A percentile compares a stretch with the other conserved stretches of the same genome.
Evolutionary conservation across 2,888 invertebrate species (phyloP).

Genomic region (Meta bourneti): DNA sequence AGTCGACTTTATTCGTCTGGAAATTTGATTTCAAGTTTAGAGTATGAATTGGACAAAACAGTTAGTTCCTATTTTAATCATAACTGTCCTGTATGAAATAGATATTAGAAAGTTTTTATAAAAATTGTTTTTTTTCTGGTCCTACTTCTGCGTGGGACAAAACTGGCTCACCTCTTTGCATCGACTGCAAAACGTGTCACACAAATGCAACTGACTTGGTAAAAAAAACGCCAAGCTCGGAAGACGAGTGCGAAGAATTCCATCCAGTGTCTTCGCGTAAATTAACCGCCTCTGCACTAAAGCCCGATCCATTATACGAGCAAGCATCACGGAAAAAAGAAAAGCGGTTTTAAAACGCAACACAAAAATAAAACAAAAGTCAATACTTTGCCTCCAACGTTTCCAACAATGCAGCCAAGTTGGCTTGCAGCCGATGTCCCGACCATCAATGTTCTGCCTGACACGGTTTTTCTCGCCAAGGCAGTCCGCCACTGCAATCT

Average conservation of each 20-base stretch:
- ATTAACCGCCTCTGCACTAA: constrained; percentile 24
- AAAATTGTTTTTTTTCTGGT: too few relatives aligned
- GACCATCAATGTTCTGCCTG: constrained; percentile 35
- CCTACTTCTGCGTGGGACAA: too few relatives aligned
- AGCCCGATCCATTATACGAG: constrained; percentile 19
- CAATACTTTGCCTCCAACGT: constrained; percentile 40
- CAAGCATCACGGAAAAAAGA: constrained; percentile 17
- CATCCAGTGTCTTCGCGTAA: neutral
- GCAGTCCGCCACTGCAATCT: constrained; percentile 9
- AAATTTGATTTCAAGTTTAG: too few relatives aligned
- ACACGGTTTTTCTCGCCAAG: constrained; percentile 52
- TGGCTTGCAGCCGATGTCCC: constrained; percentile 54
- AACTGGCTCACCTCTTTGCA: too few relatives aligned
- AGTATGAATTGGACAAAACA: too few relatives aligned
- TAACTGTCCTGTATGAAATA: too few relatives aligned
- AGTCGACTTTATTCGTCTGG: too few relatives aligned
- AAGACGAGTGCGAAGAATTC: neutral
- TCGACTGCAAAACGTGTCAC: neutral
- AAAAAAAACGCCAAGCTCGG: neutral
- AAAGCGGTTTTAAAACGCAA: neutral
- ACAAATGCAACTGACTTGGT: neutral
- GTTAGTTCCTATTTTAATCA: too few relatives aligned
- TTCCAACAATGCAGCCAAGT: constrained; percentile 53
- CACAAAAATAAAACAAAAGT: constrained; percentile 29
- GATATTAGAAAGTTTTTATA: too few relatives aligned